Evolutionary conservation across 2,888 invertebrate species (phyloP), one percentile per base, ranked within the genome.

Genomic region (Lasioglossum marginatum): DNA sequence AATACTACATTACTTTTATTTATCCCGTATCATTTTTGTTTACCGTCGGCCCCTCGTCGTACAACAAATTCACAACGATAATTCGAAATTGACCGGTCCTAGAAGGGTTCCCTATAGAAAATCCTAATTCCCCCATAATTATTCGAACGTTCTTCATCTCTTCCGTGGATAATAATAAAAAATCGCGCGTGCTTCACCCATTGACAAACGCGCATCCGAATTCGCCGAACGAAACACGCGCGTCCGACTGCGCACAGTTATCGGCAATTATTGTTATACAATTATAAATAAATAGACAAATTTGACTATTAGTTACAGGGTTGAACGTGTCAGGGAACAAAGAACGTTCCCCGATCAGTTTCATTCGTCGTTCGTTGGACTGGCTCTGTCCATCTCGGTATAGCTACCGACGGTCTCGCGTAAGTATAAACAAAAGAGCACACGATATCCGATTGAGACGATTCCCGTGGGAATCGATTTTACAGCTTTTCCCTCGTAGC

Each of bases 271-370:
- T 77, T 40, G 52, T 76, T 72, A 76, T 57, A 66, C 31, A 34
- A 75, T 40, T 74, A 63, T 70, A 60, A 82, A 82, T 71, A 85
- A 83, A 83, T 85, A 78, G 60, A 78, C 60, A 85, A 70, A 27
- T 57, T 31, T 27, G 45, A 66, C 16, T 63, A 71, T 34, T 75
- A 85, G 71, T 66, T 43, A 34, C 52, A 45, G 19, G 43, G 68
- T 48, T 43, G 34, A 76, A 37, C 52, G 40, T 73, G 57, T 34
- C n/a, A 34, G 75, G 68, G n/a, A 27, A 37, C 70, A 31, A 19
- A 73, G 12, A 40, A 84, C 71, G 75, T 27, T 40, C 71, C n/a
- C n/a, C 48, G 23, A 37, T 57, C 57, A 73, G 70, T 73, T 57
- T 60, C 72, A 60, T 14, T 77, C 8, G 45, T 71, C 66, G 70